Conservation (phyloP, 2,113 vertebrate genomes). For the Chloroceryle aenea region DNA sequence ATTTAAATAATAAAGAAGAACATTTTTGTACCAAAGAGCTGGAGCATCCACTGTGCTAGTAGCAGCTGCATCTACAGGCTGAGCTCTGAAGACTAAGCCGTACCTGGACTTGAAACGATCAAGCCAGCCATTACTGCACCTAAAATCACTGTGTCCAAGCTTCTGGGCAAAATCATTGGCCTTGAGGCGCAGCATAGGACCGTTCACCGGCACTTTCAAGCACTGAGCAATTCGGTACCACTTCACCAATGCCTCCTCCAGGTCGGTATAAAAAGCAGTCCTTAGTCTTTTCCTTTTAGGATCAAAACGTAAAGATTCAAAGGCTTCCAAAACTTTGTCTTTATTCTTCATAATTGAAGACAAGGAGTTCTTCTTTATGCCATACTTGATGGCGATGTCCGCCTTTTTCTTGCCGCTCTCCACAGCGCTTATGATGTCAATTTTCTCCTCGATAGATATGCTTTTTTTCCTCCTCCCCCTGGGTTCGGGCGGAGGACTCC, state of each 20-base stretch:
- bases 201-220: constrained; percentile 72
- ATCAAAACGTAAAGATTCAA: constrained; percentile 74
- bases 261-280: constrained; percentile 73
- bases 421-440: constrained; percentile 77
- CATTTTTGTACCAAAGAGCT: constrained; percentile 54
- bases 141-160: constrained; percentile 78
- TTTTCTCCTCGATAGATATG: constrained; percentile 78
- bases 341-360: constrained; percentile 81
- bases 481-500: neutral
- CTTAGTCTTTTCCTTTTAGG: constrained; percentile 78
- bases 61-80: constrained; percentile 40
- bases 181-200: constrained; percentile 75
- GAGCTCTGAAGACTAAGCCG: constrained; percentile 74
- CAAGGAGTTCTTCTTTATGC: constrained; percentile 80
- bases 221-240: constrained; percentile 75
- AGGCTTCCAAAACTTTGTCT: constrained; percentile 78
- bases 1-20: constrained; percentile 67
- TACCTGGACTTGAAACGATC: constrained; percentile 80
- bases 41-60: neutral
- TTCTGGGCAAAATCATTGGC: constrained; percentile 79
- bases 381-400: constrained; percentile 76
- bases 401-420: constrained; percentile 78
- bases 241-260: constrained; percentile 76
- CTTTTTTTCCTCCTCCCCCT: constrained; percentile 74
- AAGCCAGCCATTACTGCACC: constrained; percentile 80